Base-by-base conservation (phyloP, 2,888 invertebrate species). In the Gisinianus flammeolus region DNA sequence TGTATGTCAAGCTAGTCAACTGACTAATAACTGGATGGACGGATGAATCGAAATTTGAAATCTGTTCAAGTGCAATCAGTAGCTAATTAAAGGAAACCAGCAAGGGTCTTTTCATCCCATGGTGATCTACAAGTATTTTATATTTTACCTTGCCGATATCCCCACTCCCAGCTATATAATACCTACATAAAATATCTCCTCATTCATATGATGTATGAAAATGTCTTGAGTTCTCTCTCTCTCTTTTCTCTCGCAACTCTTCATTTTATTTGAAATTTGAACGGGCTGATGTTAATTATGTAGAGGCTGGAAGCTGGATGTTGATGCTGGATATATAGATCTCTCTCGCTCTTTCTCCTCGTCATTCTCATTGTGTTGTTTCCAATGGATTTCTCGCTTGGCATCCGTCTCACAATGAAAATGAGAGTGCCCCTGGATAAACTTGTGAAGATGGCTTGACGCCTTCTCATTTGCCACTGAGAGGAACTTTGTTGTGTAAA, bases 41-140 rank as follows among this genome's bases (percentile, higher is more conserved):
- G 24, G 56, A 62, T 62, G 28, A 62, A 26, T 62, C 62, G 26
- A 26, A 8, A 26, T 62, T 12, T n/a, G 26, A 10, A 0, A 10
- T 28, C 62, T 67, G 22, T 66, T 67, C 35, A 67, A 67, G 33
- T 16, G 67, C 33, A 67, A 67, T 67, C 67, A 67, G 67, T 67
- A 67, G 67, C 67, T 67, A 30, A 67, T 67, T 67, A 67, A 67
- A 33, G 67, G 35, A 35, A 67, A 67, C 22, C 67, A 67, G 67
- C 67, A 22, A 31, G 67, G 67, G 67, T 67, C 33, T 62, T 26
- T 62, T 24, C 8, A 62, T 26, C 12, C 28, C 62, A 62, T 6
- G 24, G 24, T 26, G 44, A 44, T 44, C 44, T 44, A 44, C 44
- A 44, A 44, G 44, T 44, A 44, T 35, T 35, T 35, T 35, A 12